These are phyloP conservation scores for Emydocephalus ijimae DNA, from an alignment of 2,113 vertebrate genomes.

Conservation along the genomic window DNA sequence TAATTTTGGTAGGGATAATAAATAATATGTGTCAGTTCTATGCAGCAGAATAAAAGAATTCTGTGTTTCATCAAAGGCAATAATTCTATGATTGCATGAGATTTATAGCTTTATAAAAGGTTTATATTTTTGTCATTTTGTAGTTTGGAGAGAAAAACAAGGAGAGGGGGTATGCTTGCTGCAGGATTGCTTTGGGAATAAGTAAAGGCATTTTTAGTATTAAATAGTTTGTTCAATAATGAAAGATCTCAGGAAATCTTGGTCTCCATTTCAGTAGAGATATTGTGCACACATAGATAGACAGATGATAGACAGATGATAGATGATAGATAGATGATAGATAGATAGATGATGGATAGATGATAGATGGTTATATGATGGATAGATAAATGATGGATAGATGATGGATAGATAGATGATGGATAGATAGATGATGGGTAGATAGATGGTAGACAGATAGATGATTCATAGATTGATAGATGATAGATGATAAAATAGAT, in stretches of 20 bases:
- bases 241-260: not conserved
- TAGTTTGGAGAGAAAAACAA: not conserved
- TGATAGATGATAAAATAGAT: not conserved
- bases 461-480: not conserved
- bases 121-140: not conserved
- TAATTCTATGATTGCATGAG: not conserved
- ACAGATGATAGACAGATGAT: not conserved
- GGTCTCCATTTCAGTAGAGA: not conserved
- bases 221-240: not conserved
- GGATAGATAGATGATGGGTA: not conserved
- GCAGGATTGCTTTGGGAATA: not conserved
- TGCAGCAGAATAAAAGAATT: not conserved
- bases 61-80: not conserved
- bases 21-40: not conserved
- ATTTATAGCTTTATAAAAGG: not conserved
- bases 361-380: too few species aligned
- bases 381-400: not conserved
- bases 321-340: not conserved
- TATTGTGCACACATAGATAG: not conserved
- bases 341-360: too few species aligned
- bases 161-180: not conserved
- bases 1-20: not conserved
- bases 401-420: not conserved
- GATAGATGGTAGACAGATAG: not conserved
- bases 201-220: not conserved